Conservation (phyloP, 2,888 invertebrate species). For the Orthonevra nobilis region DNA sequence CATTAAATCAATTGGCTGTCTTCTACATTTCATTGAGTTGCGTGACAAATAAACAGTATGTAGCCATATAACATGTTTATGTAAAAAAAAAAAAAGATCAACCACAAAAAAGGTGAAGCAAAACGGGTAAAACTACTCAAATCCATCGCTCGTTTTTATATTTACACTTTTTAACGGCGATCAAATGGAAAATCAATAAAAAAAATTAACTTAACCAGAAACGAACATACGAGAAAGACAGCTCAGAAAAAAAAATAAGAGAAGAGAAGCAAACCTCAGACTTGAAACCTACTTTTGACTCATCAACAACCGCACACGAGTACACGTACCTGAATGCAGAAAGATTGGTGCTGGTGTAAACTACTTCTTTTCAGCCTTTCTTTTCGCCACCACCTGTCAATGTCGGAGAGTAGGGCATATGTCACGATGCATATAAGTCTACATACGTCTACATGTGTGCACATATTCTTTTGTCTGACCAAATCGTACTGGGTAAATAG, state of each 20-base stretch:
- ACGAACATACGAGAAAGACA: neutral
- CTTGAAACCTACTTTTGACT: conserved; percentile 28
- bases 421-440: conserved; percentile 20
- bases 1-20: too few relatives aligned
- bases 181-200: too few relatives aligned
- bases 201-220: too few relatives aligned
- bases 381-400: conserved; percentile 8
- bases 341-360: neutral
- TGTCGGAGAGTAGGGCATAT: conserved; percentile 6
- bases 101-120: too few relatives aligned
- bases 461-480: neutral
- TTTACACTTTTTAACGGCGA: too few relatives aligned
- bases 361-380: neutral
- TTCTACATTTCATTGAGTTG: too few relatives aligned
- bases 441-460: too few relatives aligned
- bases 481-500: neutral
- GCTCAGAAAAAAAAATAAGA: neutral
- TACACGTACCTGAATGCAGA: neutral
- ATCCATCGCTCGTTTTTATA: too few relatives aligned
- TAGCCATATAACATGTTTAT: too few relatives aligned
- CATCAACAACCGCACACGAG: neutral
- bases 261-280: neutral
- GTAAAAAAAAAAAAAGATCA: too few relatives aligned
- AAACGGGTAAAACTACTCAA: too few relatives aligned
- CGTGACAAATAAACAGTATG: too few relatives aligned